These are phyloP conservation scores for Coracopsis vasa DNA, from an alignment of 2,113 vertebrate species.

Conservation along the genomic window DNA sequence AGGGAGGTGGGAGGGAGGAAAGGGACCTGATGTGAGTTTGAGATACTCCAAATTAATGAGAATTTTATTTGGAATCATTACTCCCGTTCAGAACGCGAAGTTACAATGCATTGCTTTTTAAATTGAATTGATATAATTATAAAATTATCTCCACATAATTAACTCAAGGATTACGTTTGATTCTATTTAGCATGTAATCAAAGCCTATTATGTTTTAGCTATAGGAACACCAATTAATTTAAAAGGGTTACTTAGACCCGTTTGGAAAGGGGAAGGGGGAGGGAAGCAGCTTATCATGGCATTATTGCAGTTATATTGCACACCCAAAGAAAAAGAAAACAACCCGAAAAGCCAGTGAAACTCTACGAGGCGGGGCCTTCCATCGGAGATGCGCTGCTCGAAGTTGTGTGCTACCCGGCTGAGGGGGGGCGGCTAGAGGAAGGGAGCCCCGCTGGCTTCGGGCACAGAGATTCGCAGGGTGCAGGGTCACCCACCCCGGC, in stretches of 20 bases:
- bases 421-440: not conserved
- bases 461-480: not conserved
- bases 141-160: conserved; percentile 85
- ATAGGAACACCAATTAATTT: conserved; percentile 81
- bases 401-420: not conserved
- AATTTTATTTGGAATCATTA: conserved; percentile 70
- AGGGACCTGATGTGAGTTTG: conserved; percentile 17
- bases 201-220: conserved; percentile 83
- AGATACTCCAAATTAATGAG: conserved; percentile 63
- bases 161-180: conserved; percentile 82
- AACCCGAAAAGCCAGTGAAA: not conserved
- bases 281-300: not conserved
- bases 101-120: conserved; percentile 75
- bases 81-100: conserved; percentile 64
- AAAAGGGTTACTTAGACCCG: conserved; percentile 72
- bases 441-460: not conserved
- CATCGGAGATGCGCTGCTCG: not conserved
- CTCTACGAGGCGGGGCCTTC: not conserved
- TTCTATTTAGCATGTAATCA: conserved; percentile 83
- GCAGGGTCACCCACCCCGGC: not conserved
- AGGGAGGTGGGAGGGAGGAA: conserved; percentile 26
- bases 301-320: not conserved
- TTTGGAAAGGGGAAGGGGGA: conserved; percentile 13
- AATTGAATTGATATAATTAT: conserved; percentile 84
- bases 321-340: not conserved